Base-by-base conservation (phyloP, 2,888 invertebrate genomes). In the Sarcophaga caerulescens region DNA sequence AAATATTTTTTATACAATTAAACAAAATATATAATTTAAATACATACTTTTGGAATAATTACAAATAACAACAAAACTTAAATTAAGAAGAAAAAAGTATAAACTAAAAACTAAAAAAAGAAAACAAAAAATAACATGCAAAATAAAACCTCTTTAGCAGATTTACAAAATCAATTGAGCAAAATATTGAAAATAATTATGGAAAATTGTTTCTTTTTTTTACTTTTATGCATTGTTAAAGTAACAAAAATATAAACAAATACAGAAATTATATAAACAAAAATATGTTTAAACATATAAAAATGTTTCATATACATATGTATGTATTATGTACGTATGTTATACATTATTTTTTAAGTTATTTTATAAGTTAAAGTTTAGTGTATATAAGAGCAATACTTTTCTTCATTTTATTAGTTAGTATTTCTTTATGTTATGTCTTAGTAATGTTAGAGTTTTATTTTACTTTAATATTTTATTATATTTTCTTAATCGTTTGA, bases 41-140 rank as follows among this genome's bases (percentile, higher is more conserved):
- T 65, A 75, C 25, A 19, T 63, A 70, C 25, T n/a, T 75, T 45
- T 19, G 21, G 19, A 69, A 59, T 60, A 66, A 70, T 74, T 35
- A 75, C 62, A 85, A 83, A 75, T 75, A 86, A 86, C 82, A 85
- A 85, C 80, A 81, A 77, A 66, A 14, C 63, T 79, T 84, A 77
- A 57, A 73, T 80, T 80, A 83, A 69, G 69, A 78, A 71, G 80
- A 85, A 45, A 76, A 45, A 35, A 68, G n/a, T 66, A 45, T 59
- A 77, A 65, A 77, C 21, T 70, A n/a, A 60, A n/a, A 79, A 82
- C 60, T 2, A 23, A 68, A 65, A 77, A 79, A 62, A 10, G 11
- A 44, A 66, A 44, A 47, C 47, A 23, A 12, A 68, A 47, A 47
- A 60, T 21, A 60, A 60, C 8, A 60, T 60, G n/a, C 10, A 3